Conservation (phyloP, 2,888 invertebrate species). For the Ophion ellenae region DNA sequence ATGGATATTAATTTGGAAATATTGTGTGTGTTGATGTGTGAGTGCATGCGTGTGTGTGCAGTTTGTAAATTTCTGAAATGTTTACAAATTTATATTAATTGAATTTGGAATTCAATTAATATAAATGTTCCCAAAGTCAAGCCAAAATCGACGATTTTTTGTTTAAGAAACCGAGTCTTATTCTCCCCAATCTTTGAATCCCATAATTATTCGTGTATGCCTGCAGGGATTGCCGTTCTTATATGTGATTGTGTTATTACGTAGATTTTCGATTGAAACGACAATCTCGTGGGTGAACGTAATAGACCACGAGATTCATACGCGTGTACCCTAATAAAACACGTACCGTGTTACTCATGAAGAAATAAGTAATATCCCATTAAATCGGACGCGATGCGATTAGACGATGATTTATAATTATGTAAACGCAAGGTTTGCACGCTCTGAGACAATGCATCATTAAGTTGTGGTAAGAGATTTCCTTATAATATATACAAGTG, state of each 20-base stretch:
- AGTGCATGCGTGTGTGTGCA: too few species aligned
- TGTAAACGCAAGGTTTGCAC: constrained; percentile 41
- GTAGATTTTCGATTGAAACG: constrained; percentile 23
- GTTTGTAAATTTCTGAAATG: too few species aligned
- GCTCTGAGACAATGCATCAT: constrained; percentile 62
- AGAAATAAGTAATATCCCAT: constrained; percentile 58
- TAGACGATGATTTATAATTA: constrained; percentile 63
- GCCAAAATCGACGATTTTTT: too few species aligned
- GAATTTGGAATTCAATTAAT: too few species aligned
- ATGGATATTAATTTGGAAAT: too few species aligned
- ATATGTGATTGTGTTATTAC: constrained; percentile 31
- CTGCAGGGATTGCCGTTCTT: constrained; percentile 9
- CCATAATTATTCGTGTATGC: constrained; percentile 19
- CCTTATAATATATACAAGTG: constrained; percentile 23
- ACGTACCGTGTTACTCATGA: constrained; percentile 43
- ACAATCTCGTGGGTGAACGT: constrained; percentile 17
- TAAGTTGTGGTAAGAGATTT: constrained; percentile 56
- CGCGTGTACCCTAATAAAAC: constrained; percentile 8
- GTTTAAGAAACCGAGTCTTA: neutral
- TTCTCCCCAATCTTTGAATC: constrained; percentile 9
- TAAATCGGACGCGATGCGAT: constrained; percentile 59
- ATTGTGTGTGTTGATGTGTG: too few species aligned
- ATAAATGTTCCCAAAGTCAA: too few species aligned
- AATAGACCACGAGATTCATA: neutral
- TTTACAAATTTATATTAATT: too few species aligned